A percentile compares a stretch with the other conserved stretches of the same genome.
Conservation (phyloP, 2,888 invertebrate species). For the Polyploca ridens region DNA sequence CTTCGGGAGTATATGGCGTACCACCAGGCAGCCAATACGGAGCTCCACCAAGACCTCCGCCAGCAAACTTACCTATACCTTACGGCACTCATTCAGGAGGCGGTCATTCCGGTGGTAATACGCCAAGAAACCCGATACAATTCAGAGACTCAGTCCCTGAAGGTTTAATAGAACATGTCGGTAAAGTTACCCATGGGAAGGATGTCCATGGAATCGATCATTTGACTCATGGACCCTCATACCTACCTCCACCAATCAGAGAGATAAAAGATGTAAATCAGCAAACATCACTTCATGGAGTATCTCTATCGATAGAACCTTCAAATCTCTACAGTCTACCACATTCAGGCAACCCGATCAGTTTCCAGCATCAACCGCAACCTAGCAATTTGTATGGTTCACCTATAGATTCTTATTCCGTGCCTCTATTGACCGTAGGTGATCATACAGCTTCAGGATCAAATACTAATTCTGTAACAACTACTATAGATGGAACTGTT, state of each 20-base stretch:
- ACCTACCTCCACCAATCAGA: constrained; percentile 87
- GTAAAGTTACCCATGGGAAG: constrained; percentile 85
- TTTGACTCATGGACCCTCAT: constrained; percentile 77
- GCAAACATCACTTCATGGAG: constrained; percentile 55
- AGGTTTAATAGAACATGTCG: constrained; percentile 87
- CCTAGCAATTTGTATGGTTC: constrained; percentile 72
- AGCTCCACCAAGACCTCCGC: constrained; percentile 62
- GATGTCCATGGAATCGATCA: constrained; percentile 85
- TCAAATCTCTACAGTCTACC: constrained; percentile 82
- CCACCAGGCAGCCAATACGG: constrained; percentile 83
- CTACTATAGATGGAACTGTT: constrained; percentile 71
- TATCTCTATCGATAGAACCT: constrained; percentile 78
- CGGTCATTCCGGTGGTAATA: constrained; percentile 68
- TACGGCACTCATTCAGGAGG: constrained; percentile 76
- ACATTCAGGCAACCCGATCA: constrained; percentile 70
- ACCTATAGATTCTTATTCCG: constrained; percentile 81
- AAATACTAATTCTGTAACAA: constrained; percentile 61
- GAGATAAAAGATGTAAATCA: constrained; percentile 79
- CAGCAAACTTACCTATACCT: constrained; percentile 67
- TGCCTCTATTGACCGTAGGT: constrained; percentile 75
- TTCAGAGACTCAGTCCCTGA: constrained; percentile 90
- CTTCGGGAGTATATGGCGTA: constrained; percentile 86
- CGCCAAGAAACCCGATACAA: constrained; percentile 86
- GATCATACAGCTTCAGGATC: constrained; percentile 81
- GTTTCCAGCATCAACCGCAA: constrained; percentile 68